Conservation (phyloP, 2,113 vertebrate genomes). For the Scortum barcoo region DNA sequence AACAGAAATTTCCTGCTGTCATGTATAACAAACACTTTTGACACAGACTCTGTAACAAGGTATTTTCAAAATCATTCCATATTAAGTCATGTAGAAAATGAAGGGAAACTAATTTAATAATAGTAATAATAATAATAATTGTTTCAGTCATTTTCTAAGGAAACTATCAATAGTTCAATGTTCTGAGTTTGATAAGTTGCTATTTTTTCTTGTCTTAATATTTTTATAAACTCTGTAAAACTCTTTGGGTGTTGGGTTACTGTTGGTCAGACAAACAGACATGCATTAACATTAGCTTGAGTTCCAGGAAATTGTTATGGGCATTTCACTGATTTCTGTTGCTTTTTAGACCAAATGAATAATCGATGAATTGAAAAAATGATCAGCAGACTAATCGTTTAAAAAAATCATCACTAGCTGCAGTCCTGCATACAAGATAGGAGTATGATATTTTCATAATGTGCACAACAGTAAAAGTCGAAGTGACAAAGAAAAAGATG, state of each 20-base stretch:
- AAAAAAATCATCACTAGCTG: background rate
- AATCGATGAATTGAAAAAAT: background rate
- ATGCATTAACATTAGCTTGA: background rate
- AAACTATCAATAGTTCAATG: background rate
- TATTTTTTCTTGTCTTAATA: background rate
- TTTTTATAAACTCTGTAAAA: background rate
- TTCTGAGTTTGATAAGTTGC: background rate
- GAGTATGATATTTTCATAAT: background rate
- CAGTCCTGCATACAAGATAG: too few species aligned
- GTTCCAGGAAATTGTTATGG: background rate
- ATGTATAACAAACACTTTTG: background rate
- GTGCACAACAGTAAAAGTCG: background rate
- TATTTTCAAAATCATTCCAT: background rate
- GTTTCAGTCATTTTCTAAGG: background rate
- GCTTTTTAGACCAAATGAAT: background rate
- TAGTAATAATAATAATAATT: background rate
- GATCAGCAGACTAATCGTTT: background rate
- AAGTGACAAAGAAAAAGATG: conserved; percentile 1
- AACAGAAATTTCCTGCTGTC: background rate
- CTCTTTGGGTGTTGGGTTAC: background rate
- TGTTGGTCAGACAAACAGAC: background rate
- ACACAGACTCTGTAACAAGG: background rate
- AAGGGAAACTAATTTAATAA: background rate
- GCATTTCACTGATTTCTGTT: background rate
- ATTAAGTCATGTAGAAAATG: background rate